Conservation (phyloP, 2,888 invertebrate genomes). For the Drosophila kokeensis region DNA sequence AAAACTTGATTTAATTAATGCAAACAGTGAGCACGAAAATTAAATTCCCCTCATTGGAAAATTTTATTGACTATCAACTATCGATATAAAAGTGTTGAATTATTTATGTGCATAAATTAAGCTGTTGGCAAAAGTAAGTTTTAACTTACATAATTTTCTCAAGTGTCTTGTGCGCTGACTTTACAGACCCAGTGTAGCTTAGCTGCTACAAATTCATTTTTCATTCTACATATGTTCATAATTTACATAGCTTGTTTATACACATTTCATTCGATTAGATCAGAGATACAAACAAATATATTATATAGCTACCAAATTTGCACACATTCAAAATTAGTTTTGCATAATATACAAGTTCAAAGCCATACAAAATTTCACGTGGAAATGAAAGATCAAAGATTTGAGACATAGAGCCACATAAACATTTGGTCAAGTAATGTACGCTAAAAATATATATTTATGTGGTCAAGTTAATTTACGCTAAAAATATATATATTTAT, state of each 20-base stretch:
- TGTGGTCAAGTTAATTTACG: background rate
- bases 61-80: background rate
- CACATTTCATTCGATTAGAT: conserved; percentile 42
- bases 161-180: background rate
- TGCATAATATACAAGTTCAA: conserved; percentile 51
- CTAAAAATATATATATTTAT: conserved; percentile 14
- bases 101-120: background rate
- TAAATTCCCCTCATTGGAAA: background rate
- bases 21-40: conserved; percentile 32
- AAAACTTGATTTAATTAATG: conserved; percentile 11
- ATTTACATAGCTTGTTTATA: conserved; percentile 71
- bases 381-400: conserved; percentile 54
- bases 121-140: background rate
- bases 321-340: conserved; percentile 13
- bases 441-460: conserved; percentile 10
- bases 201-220: conserved; percentile 8
- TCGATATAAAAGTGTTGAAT: background rate
- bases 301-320: conserved; percentile 12
- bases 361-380: conserved; percentile 41
- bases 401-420: conserved; percentile 12
- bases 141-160: background rate
- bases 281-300: conserved; percentile 21
- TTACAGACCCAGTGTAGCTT: conserved; percentile 18
- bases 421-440: conserved; percentile 7
- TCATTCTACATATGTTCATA: conserved; percentile 22